Evolutionary conservation across 1,140 invertebrate species (phyloP).

Genomic region (Cecropterus lyciades): DNA sequence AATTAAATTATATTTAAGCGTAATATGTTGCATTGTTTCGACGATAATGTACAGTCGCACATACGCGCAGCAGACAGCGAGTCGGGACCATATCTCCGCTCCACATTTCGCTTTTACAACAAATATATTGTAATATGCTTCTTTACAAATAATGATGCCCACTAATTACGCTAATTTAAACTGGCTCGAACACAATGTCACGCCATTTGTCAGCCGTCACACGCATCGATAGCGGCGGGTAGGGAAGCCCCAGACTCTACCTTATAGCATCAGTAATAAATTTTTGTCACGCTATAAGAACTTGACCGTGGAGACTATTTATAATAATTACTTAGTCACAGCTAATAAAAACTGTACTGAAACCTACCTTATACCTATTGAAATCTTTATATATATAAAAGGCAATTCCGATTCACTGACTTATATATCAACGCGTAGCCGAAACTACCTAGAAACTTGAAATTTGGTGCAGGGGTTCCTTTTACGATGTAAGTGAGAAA

Average conservation of each 20-base stretch:
- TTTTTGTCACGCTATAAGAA: background rate
- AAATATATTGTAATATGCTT: background rate
- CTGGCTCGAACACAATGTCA: background rate
- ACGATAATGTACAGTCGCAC: background rate
- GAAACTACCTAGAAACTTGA: too few species aligned
- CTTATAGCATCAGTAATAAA: background rate
- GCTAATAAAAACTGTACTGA: too few species aligned
- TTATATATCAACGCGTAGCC: too few species aligned
- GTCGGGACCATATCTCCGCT: background rate
- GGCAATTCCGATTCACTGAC: too few species aligned
- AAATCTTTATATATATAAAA: too few species aligned
- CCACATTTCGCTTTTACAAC: background rate
- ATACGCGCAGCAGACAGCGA: background rate
- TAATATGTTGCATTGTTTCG: background rate
- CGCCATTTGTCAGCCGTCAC: background rate
- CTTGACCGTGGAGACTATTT: background rate
- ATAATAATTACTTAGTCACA: background rate
- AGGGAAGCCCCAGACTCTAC: background rate
- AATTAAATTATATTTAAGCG: background rate
- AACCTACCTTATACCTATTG: too few species aligned
- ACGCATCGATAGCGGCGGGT: background rate
- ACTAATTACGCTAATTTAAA: background rate
- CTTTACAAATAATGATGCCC: background rate
- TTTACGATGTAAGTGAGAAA: too few species aligned
- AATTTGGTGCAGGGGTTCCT: too few species aligned